Conservation (phyloP, 2,888 invertebrate species). For the Drosophila algonquin region DNA sequence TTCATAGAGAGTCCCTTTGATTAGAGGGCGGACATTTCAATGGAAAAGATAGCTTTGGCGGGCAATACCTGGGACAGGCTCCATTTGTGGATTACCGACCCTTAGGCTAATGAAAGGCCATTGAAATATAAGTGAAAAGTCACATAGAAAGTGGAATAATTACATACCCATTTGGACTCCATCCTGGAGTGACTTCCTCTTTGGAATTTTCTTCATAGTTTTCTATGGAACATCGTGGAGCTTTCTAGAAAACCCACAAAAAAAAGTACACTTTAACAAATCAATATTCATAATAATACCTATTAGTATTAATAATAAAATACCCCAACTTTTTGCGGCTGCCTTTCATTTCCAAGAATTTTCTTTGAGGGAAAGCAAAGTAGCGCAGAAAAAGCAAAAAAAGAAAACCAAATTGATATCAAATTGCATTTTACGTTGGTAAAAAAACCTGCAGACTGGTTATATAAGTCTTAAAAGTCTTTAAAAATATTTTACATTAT, state of each 20-base stretch:
- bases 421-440: not conserved
- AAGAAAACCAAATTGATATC: not conserved
- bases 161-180: no score
- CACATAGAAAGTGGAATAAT: not conserved
- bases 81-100: not conserved
- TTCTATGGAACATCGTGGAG: no score
- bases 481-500: not conserved
- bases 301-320: not conserved
- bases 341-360: not conserved
- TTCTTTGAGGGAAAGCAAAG: no score
- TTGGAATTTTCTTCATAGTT: no score
- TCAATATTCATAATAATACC: not conserved
- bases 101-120: not conserved
- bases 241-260: no score
- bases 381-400: not conserved
- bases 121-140: not conserved
- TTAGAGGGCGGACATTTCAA: constrained; percentile 2
- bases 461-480: not conserved
- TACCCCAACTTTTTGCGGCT: not conserved
- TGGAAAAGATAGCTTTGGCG: not conserved
- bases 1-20: constrained; percentile 8
- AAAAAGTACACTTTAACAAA: not conserved
- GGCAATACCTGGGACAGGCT: not conserved
- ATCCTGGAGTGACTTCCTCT: no score
- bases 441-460: not conserved